Evolutionary conservation across 2,113 vertebrate species (phyloP), one percentile per base, ranked within the genome.

Genomic region (Melanerpes formicivorus): DNA sequence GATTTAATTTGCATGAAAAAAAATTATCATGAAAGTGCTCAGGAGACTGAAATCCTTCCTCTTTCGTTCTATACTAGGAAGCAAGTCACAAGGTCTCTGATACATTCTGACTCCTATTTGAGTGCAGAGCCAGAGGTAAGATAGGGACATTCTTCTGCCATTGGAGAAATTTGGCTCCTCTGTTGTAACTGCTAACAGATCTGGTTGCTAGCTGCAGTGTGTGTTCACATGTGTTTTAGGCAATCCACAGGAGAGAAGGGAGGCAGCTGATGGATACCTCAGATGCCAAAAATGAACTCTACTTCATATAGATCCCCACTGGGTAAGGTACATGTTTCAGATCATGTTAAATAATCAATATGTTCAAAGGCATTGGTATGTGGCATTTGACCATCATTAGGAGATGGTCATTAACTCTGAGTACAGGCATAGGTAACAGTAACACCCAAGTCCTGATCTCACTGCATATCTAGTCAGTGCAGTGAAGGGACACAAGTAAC

Each of bases 381-480:
- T 60, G 32, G 54, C 72, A 50, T 83, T 69, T 11, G 29, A 44
- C 69, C 11, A 2, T 75, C 55, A 10, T 22, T 11, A 58, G 34
- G 40, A 59, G 83, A 34, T 11, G 40, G 54, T 30, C 30, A 44
- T 27, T 55, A 74, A 18, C 25, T 32, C 72, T 1, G 7, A 62
- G 66, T 59, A 42, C 81, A 70, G 60, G 22, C 67, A 32, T 54
- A 40, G 66, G 50, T 46, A 13, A 66, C 63, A 44, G 78, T 25
- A 76, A 27, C 80, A 54, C 34, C 46, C 46, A 18, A 23, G 42
- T 42, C 46, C 69, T 42, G 50, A 30, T 56, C 72, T 79, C 46
- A 15, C 40, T 1, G 3, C 0, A 1, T 3, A 0, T 30, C 59
- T 44, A 30, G 14, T 18, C 65, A 62, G n/a, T 2, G 8, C 50